Conservation (phyloP, 2,797 vertebrate species). For the Hipposideros larvatus region DNA sequence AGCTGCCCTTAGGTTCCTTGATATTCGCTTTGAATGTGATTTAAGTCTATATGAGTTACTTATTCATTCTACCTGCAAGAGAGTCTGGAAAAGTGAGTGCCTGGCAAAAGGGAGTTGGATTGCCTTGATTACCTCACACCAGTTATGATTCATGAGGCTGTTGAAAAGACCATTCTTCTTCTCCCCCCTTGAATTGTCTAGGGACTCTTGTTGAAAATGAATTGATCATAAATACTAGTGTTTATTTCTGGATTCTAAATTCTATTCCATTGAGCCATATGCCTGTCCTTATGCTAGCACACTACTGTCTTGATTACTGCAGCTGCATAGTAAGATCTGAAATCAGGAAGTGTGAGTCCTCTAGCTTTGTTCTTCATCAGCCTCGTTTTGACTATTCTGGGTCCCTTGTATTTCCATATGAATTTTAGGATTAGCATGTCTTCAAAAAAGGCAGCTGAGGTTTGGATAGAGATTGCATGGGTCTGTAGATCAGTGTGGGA, state of each 20-base stretch:
- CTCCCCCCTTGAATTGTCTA: neutral
- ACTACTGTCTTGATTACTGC: neutral
- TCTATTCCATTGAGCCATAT: neutral
- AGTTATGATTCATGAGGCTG: neutral
- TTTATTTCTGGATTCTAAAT: constrained; percentile 29
- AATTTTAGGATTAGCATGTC: neutral
- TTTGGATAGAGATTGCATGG: neutral
- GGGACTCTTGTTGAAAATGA: neutral
- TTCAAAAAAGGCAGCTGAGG: neutral
- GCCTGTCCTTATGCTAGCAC: neutral
- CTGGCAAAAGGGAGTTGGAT: neutral
- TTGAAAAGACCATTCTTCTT: neutral
- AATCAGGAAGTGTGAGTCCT: neutral
- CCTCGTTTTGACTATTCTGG: neutral
- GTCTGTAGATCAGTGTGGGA: neutral
- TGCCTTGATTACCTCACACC: neutral
- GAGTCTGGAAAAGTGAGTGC: neutral
- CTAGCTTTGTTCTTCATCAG: neutral
- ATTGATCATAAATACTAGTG: neutral
- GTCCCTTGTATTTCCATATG: neutral
- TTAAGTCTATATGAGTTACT: neutral
- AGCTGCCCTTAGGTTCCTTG: neutral
- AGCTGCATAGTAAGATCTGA: neutral
- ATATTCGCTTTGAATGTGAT: neutral
- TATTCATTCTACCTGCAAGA: neutral